Conservation (phyloP, 1,140 invertebrate genomes). For the Tribolium castaneum region DNA sequence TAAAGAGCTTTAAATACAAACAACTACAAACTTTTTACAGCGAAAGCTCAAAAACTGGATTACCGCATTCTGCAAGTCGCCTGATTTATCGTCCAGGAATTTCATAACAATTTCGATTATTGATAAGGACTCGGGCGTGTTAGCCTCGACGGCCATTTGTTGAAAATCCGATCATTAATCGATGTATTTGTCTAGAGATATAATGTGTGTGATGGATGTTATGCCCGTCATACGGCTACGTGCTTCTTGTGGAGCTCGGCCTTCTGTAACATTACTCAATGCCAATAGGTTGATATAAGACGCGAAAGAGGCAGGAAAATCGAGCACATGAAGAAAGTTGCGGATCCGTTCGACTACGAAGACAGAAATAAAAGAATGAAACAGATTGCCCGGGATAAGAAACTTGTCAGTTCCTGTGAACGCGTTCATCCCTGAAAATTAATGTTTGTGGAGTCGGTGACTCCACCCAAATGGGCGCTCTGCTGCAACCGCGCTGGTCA, state of each 20-base stretch:
- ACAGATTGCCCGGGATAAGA: slow-evolving; percentile 65
- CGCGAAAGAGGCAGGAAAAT: slow-evolving; percentile 31
- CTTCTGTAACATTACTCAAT: slow-evolving; percentile 49
- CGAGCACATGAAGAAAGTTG: slow-evolving; percentile 50
- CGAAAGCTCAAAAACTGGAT: background rate
- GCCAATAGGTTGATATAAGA: slow-evolving; percentile 53
- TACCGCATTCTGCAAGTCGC: background rate
- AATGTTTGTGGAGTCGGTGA: slow-evolving; percentile 58
- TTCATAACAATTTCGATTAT: background rate
- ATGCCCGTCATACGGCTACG: slow-evolving; percentile 27
- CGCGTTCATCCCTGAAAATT: slow-evolving; percentile 65
- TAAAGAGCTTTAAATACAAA: slow-evolving; percentile 9
- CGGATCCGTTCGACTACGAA: slow-evolving; percentile 44
- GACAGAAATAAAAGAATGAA: slow-evolving; percentile 62
- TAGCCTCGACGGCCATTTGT: background rate
- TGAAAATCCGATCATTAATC: slow-evolving; percentile 39
- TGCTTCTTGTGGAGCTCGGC: slow-evolving; percentile 27
- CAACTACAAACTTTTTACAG: slow-evolving; percentile 9
- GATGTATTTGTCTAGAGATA: slow-evolving; percentile 48
- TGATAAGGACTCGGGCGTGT: background rate
- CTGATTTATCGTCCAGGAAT: background rate
- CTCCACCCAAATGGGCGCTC: slow-evolving; percentile 33
- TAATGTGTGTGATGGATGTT: slow-evolving; percentile 44
- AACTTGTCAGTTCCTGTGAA: slow-evolving; percentile 63
- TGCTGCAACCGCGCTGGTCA: background rate